Evolutionary conservation across 1,140 invertebrate species (phyloP).

Genomic region (Neelides sp.): DNA sequence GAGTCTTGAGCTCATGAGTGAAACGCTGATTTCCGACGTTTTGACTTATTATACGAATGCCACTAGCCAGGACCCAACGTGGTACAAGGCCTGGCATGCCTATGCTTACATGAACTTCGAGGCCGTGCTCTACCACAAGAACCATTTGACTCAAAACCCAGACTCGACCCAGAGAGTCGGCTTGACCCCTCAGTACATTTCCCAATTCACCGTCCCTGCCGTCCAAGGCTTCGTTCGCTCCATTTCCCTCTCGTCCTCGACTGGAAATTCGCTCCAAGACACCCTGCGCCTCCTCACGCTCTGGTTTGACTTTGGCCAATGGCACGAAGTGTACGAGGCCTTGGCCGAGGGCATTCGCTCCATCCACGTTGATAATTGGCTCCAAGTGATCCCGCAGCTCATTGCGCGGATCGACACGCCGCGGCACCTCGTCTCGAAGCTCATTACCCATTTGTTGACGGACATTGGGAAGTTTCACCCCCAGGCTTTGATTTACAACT

Average conservation of each 20-base stretch:
- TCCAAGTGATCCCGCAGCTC: constrained; percentile 97
- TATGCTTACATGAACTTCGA: constrained; percentile 98
- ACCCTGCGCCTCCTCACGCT: constrained; percentile 82
- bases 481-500: constrained; percentile 87
- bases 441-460: constrained; percentile 85
- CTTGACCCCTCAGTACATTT: constrained; percentile 41
- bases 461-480: constrained; percentile 65
- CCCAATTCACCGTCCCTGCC: constrained; percentile 77
- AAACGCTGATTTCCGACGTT: constrained; percentile 65
- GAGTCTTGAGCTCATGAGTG: constrained; percentile 61
- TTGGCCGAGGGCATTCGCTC: constrained; percentile 79
- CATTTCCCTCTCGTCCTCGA: constrained; percentile 64
- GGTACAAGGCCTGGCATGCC: constrained; percentile 96
- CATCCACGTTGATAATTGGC: constrained; percentile 96
- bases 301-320: constrained; percentile 92
- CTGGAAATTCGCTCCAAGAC: constrained; percentile 93
- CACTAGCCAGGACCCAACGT: constrained; percentile 69
- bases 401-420: constrained; percentile 95
- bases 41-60: constrained; percentile 69
- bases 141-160: constrained; percentile 36
- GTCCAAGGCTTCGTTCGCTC: constrained; percentile 93
- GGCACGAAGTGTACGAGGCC: constrained; percentile 83
- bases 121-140: constrained; percentile 82
- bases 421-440: constrained; percentile 64
- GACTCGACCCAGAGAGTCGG: constrained; percentile 8